Conservation (phyloP, 64 coral and sea anemone genomes). For the Pocillopora verrucosa region DNA sequence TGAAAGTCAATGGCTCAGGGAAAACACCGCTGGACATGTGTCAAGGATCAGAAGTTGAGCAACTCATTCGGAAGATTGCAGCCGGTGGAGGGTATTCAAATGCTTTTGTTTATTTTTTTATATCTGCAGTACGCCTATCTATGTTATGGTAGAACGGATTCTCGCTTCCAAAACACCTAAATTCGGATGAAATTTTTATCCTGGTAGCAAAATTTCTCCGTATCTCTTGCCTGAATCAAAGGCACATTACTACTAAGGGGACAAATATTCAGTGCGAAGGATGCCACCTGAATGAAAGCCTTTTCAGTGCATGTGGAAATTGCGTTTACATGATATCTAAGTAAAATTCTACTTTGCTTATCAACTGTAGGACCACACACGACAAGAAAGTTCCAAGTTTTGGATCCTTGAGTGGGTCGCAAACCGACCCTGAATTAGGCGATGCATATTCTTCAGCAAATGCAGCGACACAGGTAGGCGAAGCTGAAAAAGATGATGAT, state of each 20-base stretch:
- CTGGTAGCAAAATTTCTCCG: too few species aligned
- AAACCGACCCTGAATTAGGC: neutral
- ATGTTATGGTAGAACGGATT: too few species aligned
- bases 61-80: slow-evolving; percentile 9
- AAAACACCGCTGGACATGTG: slow-evolving; percentile 42
- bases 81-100: neutral
- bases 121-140: neutral
- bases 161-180: too few species aligned
- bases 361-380: neutral
- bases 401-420: neutral
- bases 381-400: slow-evolving; percentile 14
- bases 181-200: too few species aligned
- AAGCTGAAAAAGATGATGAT: neutral
- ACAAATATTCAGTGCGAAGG: too few species aligned
- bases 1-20: neutral
- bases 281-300: too few species aligned
- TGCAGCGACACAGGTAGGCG: neutral
- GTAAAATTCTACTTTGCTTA: neutral
- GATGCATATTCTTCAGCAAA: too few species aligned
- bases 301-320: too few species aligned
- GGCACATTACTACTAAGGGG: too few species aligned
- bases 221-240: too few species aligned
- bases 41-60: slow-evolving; percentile 31
- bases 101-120: neutral
- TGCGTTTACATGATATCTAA: too few species aligned